A percentile compares a stretch with the other conserved stretches of the same genome.
Evolutionary conservation across 2,113 vertebrate genomes (phyloP).

Genomic region (Eulacestoma nigropectus): DNA sequence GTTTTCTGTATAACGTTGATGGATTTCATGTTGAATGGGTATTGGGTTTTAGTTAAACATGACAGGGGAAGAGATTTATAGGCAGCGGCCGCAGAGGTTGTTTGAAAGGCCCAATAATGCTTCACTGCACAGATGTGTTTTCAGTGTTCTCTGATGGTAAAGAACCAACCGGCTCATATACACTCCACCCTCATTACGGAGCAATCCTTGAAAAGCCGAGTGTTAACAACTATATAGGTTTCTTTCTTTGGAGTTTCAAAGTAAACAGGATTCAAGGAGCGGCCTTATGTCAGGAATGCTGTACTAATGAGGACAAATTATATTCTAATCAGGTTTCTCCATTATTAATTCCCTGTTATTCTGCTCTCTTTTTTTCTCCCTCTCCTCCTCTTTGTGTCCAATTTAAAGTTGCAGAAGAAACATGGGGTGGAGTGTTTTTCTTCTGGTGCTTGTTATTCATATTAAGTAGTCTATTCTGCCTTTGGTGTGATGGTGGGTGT

Average conservation of each 20-base stretch:
- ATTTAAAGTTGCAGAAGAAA: slow-evolving; percentile 71
- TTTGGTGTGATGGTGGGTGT: slow-evolving; percentile 60
- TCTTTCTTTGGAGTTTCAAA: slow-evolving; percentile 73
- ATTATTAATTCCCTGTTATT: slow-evolving; percentile 72
- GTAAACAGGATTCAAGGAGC: slow-evolving; percentile 72
- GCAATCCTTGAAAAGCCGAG: slow-evolving; percentile 60
- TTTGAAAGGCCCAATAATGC: slow-evolving; percentile 80
- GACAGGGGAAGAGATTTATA: slow-evolving; percentile 85
- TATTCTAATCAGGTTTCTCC: slow-evolving; percentile 74
- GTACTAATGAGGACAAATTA: slow-evolving; percentile 75
- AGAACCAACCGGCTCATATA: slow-evolving; percentile 45
- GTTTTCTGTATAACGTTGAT: slow-evolving; percentile 87
- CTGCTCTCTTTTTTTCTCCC: neutral
- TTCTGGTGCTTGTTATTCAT: slow-evolving; percentile 68
- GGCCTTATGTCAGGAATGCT: slow-evolving; percentile 68
- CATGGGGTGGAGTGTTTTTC: slow-evolving; percentile 66
- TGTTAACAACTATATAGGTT: slow-evolving; percentile 68
- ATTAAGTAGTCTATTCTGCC: slow-evolving; percentile 61
- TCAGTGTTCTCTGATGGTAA: slow-evolving; percentile 57
- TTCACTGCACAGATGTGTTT: slow-evolving; percentile 60
- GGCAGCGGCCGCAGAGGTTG: slow-evolving; percentile 75
- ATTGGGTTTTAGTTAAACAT: slow-evolving; percentile 89
- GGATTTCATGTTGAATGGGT: slow-evolving; percentile 88
- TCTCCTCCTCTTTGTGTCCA: slow-evolving; percentile 61
- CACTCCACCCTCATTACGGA: slow-evolving; percentile 58